These are phyloP conservation scores for Lepidochrysops patricia DNA, from an alignment of 2,888 invertebrate species.

Conservation along the genomic window DNA sequence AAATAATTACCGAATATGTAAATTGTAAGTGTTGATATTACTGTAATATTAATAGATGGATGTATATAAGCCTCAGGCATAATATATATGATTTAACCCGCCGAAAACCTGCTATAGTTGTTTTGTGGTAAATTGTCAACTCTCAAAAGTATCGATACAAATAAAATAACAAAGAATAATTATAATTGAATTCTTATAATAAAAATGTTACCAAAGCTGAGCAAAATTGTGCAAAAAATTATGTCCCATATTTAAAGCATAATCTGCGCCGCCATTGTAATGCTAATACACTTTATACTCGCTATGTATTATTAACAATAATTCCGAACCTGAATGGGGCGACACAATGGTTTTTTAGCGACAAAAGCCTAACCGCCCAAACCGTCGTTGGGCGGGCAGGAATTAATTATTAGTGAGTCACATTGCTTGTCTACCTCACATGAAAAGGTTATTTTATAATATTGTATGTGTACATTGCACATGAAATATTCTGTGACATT, in stretches of 20 bases:
- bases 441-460: not conserved
- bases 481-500: no score
- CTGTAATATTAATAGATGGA: no score
- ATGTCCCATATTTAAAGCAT: not conserved
- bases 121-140: not conserved
- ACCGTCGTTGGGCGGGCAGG: not conserved
- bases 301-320: constrained; percentile 5
- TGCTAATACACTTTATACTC: not conserved
- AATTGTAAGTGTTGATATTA: no score
- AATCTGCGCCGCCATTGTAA: not conserved
- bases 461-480: no score
- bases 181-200: no score
- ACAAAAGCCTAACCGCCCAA: not conserved
- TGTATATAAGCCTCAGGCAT: no score
- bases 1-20: no score
- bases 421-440: not conserved
- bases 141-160: not conserved
- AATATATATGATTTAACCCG: no score
- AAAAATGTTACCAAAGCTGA: no score
- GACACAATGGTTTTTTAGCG: not conserved
- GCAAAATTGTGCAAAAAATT: not conserved
- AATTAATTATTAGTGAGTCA: constrained; percentile 2
- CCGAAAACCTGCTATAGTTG: no score
- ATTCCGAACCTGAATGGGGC: not conserved
- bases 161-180: no score